Evolutionary conservation across 2,888 invertebrate genomes (phyloP).

Genomic region (Mycogona germanica): DNA sequence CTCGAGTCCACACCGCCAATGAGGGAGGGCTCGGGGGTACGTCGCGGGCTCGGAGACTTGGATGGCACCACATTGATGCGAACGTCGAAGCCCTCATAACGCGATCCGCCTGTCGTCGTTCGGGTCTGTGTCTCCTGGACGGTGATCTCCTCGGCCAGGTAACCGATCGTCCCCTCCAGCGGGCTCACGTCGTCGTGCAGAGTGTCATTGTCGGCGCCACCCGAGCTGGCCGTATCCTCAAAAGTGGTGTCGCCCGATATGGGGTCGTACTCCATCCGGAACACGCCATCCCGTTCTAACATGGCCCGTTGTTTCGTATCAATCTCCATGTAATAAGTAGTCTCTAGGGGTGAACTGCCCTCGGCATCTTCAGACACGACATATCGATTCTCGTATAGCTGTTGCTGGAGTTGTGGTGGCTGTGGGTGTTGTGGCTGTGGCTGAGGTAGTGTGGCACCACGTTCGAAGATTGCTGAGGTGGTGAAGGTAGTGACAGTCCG

Average conservation of each 20-base stretch:
- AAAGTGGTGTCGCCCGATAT: constrained; percentile 24
- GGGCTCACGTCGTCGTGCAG: constrained; percentile 27
- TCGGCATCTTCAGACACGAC: too few species aligned
- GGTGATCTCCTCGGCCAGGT: constrained; percentile 2
- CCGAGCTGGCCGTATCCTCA: constrained; percentile 21
- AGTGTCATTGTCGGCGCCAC: constrained; percentile 14
- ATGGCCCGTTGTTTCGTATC: constrained; percentile 7
- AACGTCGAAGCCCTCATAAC: constrained; percentile 19
- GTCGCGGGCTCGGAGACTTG: constrained; percentile 16
- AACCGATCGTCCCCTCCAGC: constrained; percentile 23
- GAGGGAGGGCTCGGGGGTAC: constrained; percentile 4
- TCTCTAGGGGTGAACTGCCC: too few species aligned
- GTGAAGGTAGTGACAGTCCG: neutral
- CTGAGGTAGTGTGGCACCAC: constrained; percentile 15
- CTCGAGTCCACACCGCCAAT: constrained; percentile 11
- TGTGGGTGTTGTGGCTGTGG: constrained; percentile 19
- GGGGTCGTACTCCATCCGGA: too few species aligned
- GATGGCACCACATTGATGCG: constrained; percentile 18
- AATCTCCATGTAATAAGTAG: constrained; percentile 5
- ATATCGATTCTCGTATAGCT: constrained; percentile 15
- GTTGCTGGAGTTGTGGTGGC: constrained; percentile 15
- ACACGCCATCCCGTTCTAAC: too few species aligned
- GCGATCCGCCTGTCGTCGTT: constrained; percentile 7
- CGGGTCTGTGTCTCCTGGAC: neutral
- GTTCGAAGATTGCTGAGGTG: constrained; percentile 7